Evolutionary conservation across 2,888 invertebrate genomes (phyloP), one percentile per base, ranked within the genome.

Genomic region (Drosophila borborema): DNA sequence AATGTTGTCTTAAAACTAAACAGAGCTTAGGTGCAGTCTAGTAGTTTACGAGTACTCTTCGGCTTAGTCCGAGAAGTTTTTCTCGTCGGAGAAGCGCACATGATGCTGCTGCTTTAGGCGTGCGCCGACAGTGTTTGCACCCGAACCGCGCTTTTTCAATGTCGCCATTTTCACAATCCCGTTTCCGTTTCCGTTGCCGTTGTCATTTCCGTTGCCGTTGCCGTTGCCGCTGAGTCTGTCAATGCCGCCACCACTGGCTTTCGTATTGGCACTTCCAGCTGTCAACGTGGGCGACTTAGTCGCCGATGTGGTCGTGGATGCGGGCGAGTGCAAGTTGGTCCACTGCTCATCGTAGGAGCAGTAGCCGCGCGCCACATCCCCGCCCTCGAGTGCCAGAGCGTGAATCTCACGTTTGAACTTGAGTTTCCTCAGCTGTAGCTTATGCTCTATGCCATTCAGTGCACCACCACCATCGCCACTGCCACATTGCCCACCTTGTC

Each of bases 291-390:
- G 89, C 53, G 89, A 86, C 72, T 74, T 69, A 49, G 80, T 70
- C 18, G 76, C 76, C 68, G 78, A 86, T 64, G 79, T 71, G 64
- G 76, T 69, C 38, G 90, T 74, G 56, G 90, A 85, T 64, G 86
- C 79, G 72, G 89, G 82, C 60, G 90, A 76, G 16, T 90, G 81
- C 65, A 84, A 81, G 67, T 83, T 77, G n/a, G 83, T 84, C 86
- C 90, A 89, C 76, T 91, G 91, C 72, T 92, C 91, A 64, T 91
- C 91, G 68, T 92, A 91, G 59, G 92, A 92, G 63, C 92, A 91
- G 73, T 92, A 91, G 58, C 91, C 91, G 23, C 91, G 85, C 23
- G 91, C 90, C 64, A 87, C 86, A 55, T 91, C 92, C 72, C 90
- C 91, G 34, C 91, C 92, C 72, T 92, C 92, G 63, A 92, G 61